phyloP scores from a whole-genome alignment of 2,888 invertebrate species.

The Amiota minor region DNA sequence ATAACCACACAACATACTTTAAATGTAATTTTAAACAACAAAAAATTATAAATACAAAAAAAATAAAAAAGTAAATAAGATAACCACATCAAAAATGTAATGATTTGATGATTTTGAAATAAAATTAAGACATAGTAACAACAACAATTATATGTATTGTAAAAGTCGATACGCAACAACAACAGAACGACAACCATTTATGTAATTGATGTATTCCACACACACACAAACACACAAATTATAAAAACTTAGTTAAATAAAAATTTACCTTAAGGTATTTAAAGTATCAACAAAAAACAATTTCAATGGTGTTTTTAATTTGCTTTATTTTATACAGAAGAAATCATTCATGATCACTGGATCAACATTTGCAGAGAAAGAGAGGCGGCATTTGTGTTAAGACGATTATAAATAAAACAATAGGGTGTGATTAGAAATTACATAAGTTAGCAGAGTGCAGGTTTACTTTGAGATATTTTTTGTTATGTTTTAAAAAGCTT shows the following conservation, averaged over 20 bases:
- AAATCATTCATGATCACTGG: too few relatives aligned
- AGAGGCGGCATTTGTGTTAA: too few relatives aligned
- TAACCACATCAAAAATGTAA: not conserved
- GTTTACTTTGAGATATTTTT: too few relatives aligned
- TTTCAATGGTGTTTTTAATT: too few relatives aligned
- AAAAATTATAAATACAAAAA: not conserved
- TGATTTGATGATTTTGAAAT: too few relatives aligned
- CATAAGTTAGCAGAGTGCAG: too few relatives aligned
- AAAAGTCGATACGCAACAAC: slow-evolving; percentile 11
- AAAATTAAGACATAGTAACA: too few relatives aligned
- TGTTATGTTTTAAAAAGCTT: too few relatives aligned
- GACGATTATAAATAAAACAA: too few relatives aligned
- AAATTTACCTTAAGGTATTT: slow-evolving; percentile 20
- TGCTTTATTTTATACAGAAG: too few relatives aligned
- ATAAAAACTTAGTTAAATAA: slow-evolving; percentile 25
- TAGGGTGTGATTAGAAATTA: too few relatives aligned
- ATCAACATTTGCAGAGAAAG: too few relatives aligned
- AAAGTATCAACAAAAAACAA: not conserved
- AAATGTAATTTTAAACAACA: not conserved
- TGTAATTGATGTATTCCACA: slow-evolving; percentile 16
- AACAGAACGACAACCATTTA: slow-evolving; percentile 3
- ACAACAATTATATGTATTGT: not conserved
- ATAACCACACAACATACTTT: slow-evolving; percentile 4
- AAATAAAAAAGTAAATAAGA: not conserved
- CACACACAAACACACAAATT: not conserved